Percentiles rank a stretch among this genome's conserved stretches.
Evolutionary conservation across 1,140 invertebrate genomes (phyloP).

Genomic region (Eurytemora carolleeae): DNA sequence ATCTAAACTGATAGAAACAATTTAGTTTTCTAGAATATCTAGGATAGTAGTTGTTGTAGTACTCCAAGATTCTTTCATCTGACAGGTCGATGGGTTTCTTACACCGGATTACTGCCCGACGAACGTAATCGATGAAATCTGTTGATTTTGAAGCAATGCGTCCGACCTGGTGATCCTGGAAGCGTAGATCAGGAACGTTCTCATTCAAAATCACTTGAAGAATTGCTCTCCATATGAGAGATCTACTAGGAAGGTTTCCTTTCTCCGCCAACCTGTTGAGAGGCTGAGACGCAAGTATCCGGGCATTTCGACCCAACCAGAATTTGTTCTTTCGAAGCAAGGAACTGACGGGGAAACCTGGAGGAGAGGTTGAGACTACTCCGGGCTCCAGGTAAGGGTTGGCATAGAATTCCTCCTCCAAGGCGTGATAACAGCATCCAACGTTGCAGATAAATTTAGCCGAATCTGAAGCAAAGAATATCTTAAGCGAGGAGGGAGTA

Average conservation of each 20-base stretch:
- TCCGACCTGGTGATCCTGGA: background rate
- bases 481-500: background rate
- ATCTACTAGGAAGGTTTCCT: slow-evolving; percentile 27
- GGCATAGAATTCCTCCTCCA: slow-evolving; percentile 11
- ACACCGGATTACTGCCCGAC: background rate
- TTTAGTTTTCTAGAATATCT: background rate
- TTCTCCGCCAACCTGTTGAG: slow-evolving; percentile 38
- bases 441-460: slow-evolving; percentile 2
- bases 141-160: background rate
- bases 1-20: background rate
- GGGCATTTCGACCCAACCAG: slow-evolving; percentile 45
- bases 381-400: slow-evolving; percentile 1
- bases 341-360: slow-evolving; percentile 42
- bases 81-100: background rate
- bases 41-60: background rate
- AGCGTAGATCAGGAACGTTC: background rate
- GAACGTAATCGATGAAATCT: background rate
- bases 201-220: background rate
- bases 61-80: background rate
- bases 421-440: slow-evolving; percentile 11
- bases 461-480: slow-evolving; percentile 2
- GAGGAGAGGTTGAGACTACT: background rate
- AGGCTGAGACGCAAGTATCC: slow-evolving; percentile 61
- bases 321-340: slow-evolving; percentile 33
- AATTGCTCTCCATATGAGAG: background rate